Evolutionary conservation across 1,140 invertebrate species (phyloP), one percentile per base, ranked within the genome.

Genomic region (Megalonaias nervosa): DNA sequence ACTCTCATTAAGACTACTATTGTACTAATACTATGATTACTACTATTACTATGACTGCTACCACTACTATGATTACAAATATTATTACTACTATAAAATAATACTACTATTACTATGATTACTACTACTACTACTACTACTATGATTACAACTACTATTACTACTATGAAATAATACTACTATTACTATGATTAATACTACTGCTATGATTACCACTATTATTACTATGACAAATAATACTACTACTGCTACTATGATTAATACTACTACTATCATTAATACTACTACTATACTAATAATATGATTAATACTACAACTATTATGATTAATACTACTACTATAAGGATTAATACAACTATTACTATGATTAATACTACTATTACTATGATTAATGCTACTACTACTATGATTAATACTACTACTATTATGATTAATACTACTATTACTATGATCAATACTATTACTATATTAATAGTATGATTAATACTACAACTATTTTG

Each of bases 381-480:
- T 5, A 67, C 4, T 2, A 67, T 26, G n/a, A 23, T 26, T 67
- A 67, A 16, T 67, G 5, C 23, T 3, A 67, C 23, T 67, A 67
- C 4, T 67, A 67, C 23, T 67, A 67, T 26, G n/a, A n/a, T 26
- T 67, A 67, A 16, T 67, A 67, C 1, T 67, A 67, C 4, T 67
- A 5, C 1, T 67, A 5, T 26, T 67, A 5, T 26, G n/a, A 2
- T 4, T 3, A 67, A 16, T 67, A 5, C 23, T 67, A 67, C 23
- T 67, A 67, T 26, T 5, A 19, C 23, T 67, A 67, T 26, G n/a
- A 67, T 26, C 2, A 67, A 16, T 3, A 67, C 1, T 67, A 67
- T 4, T 67, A 3, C 1, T 67, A 67, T 4, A 23, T 16, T 23
- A 21, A n/a, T n/a, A n/a, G n/a, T n/a, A 67, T 26, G n/a, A 67